A percentile compares a stretch with the other conserved stretches of the same genome.
These are phyloP conservation scores for Brachirus orientalis DNA, from an alignment of 2,113 vertebrate genomes.

Conservation along the genomic window DNA sequence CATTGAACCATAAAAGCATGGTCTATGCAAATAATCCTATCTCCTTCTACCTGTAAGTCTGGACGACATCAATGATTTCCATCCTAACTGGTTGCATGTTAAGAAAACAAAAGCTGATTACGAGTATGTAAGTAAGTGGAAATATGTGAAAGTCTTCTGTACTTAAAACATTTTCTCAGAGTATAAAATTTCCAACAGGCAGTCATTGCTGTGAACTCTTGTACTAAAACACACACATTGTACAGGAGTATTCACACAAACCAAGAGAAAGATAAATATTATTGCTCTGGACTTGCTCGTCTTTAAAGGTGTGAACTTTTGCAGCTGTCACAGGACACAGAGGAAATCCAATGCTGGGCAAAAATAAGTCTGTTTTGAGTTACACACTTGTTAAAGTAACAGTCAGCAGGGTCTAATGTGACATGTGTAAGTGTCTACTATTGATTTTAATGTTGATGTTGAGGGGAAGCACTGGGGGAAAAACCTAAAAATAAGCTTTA, in stretches of 20 bases:
- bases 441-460: no score
- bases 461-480: no score
- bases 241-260: conserved; percentile 7
- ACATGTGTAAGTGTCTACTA: no score
- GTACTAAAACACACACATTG: not conserved
- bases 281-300: conserved; percentile 6
- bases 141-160: not conserved
- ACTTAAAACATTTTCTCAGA: not conserved
- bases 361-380: no score
- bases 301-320: conserved; percentile 1
- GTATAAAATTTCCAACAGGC: conserved; percentile 1
- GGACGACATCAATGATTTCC: not conserved
- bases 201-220: no score
- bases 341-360: not conserved
- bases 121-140: not conserved
- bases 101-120: no score
- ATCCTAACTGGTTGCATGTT: not conserved
- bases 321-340: not conserved
- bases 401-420: no score
- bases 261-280: conserved; percentile 2
- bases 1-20: no score
- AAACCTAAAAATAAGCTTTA: no score
- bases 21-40: no score
- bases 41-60: not conserved
- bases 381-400: no score